Base-by-base conservation (phyloP, 2,113 vertebrate genomes). In the Callipepla squamata region DNA sequence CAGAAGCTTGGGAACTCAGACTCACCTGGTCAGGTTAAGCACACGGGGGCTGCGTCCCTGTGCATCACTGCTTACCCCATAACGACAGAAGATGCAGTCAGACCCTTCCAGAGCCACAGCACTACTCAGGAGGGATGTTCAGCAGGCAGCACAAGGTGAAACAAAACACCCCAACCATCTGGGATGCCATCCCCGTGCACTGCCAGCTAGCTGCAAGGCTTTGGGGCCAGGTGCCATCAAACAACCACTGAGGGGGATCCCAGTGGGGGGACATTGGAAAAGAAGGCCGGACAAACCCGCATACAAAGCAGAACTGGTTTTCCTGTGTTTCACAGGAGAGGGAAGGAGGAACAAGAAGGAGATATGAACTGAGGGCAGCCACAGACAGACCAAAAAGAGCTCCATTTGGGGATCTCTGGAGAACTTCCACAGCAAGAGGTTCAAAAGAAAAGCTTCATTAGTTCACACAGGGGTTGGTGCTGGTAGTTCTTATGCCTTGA, bases 231-330 rank as follows among this genome's bases (percentile, higher is more conserved):
- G 30, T 38, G n/a, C 55, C 21, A 38, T 13, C 11, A 58, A 81
- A 74, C 0, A 0, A 48, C 28, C 44, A 44, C 48, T 59, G 25
- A 73, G 72, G 25, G 63, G 5, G 44, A 50, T 2, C 12, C 13
- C 55, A 38, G 34, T 7, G 3, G 13, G 22, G 19, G 5, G 22
- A 55, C 0, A 0, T 65, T 16, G 34, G 50, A 75, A 86, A 85
- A 65, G 61, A 57, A 40, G 21, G 55, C 42, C 13, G 44, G 44
- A 82, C 34, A 82, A 38, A 74, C 6, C 20, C 30, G 25, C 16
- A 42, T 8, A 4, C 11, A 61, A 53, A 73, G 4, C 34, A 20
- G 22, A 44, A 61, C 36, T 11, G 17, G 23, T 51, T 72, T 72
- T 57, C 45, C 72, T 51, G 82, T 0, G 7, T 40, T 89, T 51